Evolutionary conservation across 92 coral and sea anemone genomes (phyloP).

Genomic region (Pocillopora grandis): DNA sequence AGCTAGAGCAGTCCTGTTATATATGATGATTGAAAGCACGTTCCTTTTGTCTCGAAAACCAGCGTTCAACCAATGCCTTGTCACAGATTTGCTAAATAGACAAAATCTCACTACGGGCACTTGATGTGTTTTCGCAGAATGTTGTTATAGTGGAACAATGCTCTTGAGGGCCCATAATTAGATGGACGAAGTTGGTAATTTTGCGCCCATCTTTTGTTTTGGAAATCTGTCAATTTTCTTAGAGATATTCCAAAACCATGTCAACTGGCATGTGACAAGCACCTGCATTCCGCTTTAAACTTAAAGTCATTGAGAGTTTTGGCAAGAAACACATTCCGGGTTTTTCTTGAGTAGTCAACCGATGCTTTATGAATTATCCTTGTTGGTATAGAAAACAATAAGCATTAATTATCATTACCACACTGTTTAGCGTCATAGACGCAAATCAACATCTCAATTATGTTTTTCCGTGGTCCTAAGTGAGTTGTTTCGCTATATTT

Average conservation of each 20-base stretch:
- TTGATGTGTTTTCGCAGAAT: conserved; percentile 4
- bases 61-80: conserved; percentile 18
- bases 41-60: conserved; percentile 34
- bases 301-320: neutral
- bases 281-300: conserved; percentile 19
- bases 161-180: neutral
- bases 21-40: conserved; percentile 1
- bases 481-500: too few species aligned
- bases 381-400: too few species aligned
- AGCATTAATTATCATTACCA: too few species aligned
- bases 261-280: conserved; percentile 2
- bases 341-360: too few species aligned
- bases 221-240: conserved; percentile 12
- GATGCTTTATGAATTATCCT: too few species aligned
- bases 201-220: conserved; percentile 6
- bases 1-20: neutral
- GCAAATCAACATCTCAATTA: too few species aligned
- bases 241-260: conserved; percentile 26
- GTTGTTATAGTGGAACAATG: neutral
- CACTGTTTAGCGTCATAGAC: too few species aligned
- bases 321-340: too few species aligned
- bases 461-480: too few species aligned
- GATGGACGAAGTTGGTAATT: neutral
- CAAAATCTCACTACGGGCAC: conserved; percentile 19
- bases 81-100: neutral